A percentile compares a stretch with the other conserved stretches of the same genome.
Evolutionary conservation across 2,797 vertebrate species (phyloP).

Genomic region (Pelobates cultripes): DNA sequence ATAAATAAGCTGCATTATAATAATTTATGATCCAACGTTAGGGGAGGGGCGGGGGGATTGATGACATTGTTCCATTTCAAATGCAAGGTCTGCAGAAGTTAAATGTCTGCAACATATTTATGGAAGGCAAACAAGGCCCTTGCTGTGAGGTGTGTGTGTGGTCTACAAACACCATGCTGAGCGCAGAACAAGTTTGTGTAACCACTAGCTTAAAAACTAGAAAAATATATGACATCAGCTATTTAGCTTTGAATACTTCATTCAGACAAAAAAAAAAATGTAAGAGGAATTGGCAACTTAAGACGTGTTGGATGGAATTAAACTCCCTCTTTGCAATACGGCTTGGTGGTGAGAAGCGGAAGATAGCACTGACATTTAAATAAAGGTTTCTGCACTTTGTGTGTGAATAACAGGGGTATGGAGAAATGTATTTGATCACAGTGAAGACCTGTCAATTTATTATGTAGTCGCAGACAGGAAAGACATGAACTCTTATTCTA

Average conservation of each 20-base stretch:
- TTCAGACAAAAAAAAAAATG: background rate
- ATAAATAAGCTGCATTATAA: no score
- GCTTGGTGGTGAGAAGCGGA: no score
- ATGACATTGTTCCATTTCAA: background rate
- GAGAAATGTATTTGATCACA: no score
- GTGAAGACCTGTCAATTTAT: no score
- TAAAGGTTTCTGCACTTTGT: no score
- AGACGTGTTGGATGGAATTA: background rate
- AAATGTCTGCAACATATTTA: background rate
- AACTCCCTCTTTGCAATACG: background rate
- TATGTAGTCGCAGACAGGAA: no score
- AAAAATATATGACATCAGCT: conserved; percentile 17
- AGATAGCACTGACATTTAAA: background rate
- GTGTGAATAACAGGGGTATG: no score
- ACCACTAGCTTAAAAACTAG: conserved; percentile 3
- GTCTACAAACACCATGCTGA: conserved; percentile 20
- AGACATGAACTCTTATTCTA: no score
- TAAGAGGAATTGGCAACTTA: background rate
- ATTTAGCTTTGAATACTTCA: background rate
- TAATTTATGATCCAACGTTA: no score
- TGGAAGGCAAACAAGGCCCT: conserved; percentile 3
- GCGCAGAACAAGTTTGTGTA: conserved; percentile 12
- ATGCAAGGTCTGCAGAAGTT: background rate
- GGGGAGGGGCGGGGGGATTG: background rate
- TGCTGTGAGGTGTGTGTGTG: conserved; percentile 24